Percentiles rank a stretch among this genome's conserved stretches.
phyloP scores from a whole-genome alignment of 2,797 vertebrate genomes.

The Clarias fuscus region DNA sequence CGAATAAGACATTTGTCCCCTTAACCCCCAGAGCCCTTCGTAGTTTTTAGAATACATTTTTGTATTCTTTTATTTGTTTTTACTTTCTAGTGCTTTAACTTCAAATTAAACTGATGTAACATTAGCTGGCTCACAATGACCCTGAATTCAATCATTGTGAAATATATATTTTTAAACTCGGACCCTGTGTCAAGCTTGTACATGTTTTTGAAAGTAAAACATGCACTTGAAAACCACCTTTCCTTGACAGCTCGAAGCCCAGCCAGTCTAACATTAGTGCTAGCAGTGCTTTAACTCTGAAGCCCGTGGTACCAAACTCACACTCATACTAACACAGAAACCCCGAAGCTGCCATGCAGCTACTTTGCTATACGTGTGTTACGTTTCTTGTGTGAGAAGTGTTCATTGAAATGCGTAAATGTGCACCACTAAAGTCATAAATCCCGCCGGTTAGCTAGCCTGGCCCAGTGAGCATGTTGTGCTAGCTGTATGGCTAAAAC shows the following conservation, averaged over 20 bases:
- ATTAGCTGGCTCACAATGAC: neutral
- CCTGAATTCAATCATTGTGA: neutral
- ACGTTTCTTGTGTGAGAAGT: neutral
- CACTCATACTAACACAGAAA: neutral
- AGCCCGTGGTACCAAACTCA: neutral
- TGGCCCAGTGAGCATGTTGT: conserved; percentile 18
- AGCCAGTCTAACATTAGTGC: neutral
- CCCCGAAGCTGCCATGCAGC: too few species aligned
- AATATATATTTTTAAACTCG: neutral
- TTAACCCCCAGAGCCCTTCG: neutral
- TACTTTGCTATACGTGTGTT: too few species aligned
- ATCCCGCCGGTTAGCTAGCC: neutral
- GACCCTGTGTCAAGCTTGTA: neutral
- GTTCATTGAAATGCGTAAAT: neutral
- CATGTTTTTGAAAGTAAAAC: neutral
- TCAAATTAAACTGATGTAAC: neutral
- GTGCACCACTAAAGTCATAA: neutral
- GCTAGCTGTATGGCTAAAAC: conserved; percentile 37
- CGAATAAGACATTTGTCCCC: too few species aligned
- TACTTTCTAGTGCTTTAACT: neutral
- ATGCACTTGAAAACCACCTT: neutral
- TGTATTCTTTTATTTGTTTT: neutral
- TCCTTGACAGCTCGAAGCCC: too few species aligned
- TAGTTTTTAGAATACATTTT: neutral
- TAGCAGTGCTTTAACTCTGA: neutral